Conservation (phyloP, 2,113 vertebrate genomes). For the Gasterosteus nipponicus region DNA sequence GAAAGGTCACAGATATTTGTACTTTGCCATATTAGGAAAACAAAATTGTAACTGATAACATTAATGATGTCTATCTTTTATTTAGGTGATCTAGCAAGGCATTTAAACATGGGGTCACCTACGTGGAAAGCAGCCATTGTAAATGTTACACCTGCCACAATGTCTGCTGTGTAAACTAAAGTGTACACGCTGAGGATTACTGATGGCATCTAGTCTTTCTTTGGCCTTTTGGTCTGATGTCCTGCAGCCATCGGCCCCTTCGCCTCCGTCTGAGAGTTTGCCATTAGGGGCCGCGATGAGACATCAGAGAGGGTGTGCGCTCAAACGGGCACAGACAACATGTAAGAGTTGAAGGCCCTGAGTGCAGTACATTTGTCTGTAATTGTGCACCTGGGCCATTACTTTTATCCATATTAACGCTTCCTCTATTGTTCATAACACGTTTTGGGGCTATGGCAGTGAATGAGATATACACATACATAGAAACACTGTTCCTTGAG, state of each 20-base stretch:
- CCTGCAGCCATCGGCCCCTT: constrained; percentile 19
- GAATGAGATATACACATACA: background rate
- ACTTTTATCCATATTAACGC: constrained; percentile 1
- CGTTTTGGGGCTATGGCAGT: background rate
- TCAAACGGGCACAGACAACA: constrained; percentile 43
- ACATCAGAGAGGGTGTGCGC: constrained; percentile 55
- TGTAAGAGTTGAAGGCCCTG: constrained; percentile 45
- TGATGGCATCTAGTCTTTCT: constrained; percentile 11
- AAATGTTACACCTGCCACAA: constrained; percentile 13
- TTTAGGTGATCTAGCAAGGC: constrained; percentile 15
- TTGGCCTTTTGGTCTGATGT: constrained; percentile 9
- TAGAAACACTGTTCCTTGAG: background rate
- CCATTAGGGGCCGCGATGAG: constrained; percentile 45
- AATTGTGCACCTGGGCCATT: background rate
- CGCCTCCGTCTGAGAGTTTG: constrained; percentile 24
- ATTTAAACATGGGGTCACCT: background rate
- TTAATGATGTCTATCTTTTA: constrained; percentile 18
- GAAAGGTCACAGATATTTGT: constrained; percentile 35
- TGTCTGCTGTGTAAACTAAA: background rate
- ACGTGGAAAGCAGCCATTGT: constrained; percentile 9
- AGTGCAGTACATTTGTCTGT: constrained; percentile 17
- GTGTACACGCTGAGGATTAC: background rate
- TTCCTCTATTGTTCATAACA: constrained; percentile 3
- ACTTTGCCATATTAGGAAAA: constrained; percentile 31
- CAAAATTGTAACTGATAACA: constrained; percentile 32